Evolutionary conservation across 2,888 invertebrate genomes (phyloP).

Genomic region (Himalopsyche japonica): DNA sequence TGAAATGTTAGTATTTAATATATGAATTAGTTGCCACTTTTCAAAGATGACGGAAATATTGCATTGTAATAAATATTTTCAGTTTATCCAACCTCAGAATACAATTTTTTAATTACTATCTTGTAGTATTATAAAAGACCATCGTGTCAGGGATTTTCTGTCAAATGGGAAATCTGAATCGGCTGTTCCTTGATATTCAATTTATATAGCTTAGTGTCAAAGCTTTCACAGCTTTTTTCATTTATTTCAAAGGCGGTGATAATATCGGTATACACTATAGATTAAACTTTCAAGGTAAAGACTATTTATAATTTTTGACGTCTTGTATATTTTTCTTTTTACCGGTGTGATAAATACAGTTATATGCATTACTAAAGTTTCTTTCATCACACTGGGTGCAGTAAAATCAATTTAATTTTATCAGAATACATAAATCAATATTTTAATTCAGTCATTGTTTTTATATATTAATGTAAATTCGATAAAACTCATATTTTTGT

Average conservation of each 20-base stretch:
- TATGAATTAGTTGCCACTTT: not conserved
- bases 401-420: no score
- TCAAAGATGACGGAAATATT: not conserved
- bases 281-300: not conserved
- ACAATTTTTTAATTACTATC: not conserved
- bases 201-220: not conserved
- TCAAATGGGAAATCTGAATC: constrained; percentile 2
- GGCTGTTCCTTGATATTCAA: not conserved
- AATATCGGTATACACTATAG: not conserved
- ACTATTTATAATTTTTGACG: not conserved
- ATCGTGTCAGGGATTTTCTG: constrained; percentile 12
- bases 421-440: no score
- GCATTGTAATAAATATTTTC: not conserved
- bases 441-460: no score
- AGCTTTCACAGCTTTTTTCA: not conserved
- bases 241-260: not conserved
- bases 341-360: not conserved
- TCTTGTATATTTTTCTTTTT: not conserved
- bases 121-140: not conserved
- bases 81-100: not conserved
- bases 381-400: no score
- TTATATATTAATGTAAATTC: no score
- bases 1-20: not conserved
- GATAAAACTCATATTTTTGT: no score
- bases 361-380: no score